Evolutionary conservation across 2,797 vertebrate genomes (phyloP).

Genomic region (Eutrigla gurnardus): DNA sequence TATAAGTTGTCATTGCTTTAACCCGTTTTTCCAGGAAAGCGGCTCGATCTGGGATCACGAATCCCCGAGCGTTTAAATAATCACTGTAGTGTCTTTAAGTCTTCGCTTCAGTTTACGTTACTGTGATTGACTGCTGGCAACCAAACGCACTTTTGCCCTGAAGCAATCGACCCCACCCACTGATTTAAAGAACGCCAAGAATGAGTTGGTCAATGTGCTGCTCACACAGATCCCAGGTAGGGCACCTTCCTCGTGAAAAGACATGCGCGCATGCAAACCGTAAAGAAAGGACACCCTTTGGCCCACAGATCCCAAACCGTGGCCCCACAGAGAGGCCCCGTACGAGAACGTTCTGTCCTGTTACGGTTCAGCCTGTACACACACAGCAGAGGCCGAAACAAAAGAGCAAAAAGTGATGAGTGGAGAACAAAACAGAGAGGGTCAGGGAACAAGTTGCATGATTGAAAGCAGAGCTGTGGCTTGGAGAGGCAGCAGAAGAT

Average conservation of each 20-base stretch:
- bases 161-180: constrained; percentile 23
- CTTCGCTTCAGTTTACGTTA: constrained; percentile 12
- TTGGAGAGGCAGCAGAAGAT: not conserved
- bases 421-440: constrained; percentile 16
- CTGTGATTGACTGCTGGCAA: constrained; percentile 28
- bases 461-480: constrained; percentile 24
- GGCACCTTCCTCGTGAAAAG: constrained; percentile 3
- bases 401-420: constrained; percentile 14
- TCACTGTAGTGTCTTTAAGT: constrained; percentile 17
- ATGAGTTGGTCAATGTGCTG: constrained; percentile 40
- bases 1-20: constrained; percentile 26
- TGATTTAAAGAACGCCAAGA: constrained; percentile 32
- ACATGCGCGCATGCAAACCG: not conserved
- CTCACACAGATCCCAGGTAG: constrained; percentile 1
- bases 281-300: constrained; percentile 19
- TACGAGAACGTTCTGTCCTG: constrained; percentile 40
- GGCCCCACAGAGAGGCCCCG: constrained; percentile 10
- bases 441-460: not conserved
- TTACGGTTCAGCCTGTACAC: constrained; percentile 18
- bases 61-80: constrained; percentile 30
- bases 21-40: constrained; percentile 32
- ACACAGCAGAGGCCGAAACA: constrained; percentile 11
- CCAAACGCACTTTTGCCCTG: constrained; percentile 14
- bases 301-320: constrained; percentile 23
- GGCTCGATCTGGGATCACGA: constrained; percentile 4